These are phyloP conservation scores for Tautogolabrus adspersus DNA, from an alignment of 2,113 vertebrate genomes.

Conservation along the genomic window DNA sequence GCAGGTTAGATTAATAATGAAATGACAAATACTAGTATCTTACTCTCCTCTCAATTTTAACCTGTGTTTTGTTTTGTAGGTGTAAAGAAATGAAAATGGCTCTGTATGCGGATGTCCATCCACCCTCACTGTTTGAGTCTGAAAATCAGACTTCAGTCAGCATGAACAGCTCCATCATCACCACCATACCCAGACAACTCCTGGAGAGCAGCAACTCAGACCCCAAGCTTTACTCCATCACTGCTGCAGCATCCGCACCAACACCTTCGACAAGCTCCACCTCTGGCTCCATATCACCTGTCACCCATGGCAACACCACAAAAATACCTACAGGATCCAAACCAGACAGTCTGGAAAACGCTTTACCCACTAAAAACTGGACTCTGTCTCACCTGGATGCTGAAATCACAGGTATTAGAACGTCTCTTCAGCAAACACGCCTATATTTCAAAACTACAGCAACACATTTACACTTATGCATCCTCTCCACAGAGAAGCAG, in stretches of 20 bases:
- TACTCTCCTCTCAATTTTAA: too few relatives aligned
- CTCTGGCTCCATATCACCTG: background rate
- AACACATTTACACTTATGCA: background rate
- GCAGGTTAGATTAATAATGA: too few relatives aligned
- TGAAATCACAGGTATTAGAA: slow-evolving; percentile 53
- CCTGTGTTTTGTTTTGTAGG: slow-evolving; percentile 57
- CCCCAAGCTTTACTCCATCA: slow-evolving; percentile 10
- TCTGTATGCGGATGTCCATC: slow-evolving; percentile 72
- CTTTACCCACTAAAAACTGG: background rate
- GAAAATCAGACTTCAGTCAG: slow-evolving; percentile 4
- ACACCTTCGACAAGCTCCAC: background rate
- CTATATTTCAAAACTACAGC: background rate
- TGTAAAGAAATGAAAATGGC: slow-evolving; percentile 74
- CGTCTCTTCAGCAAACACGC: background rate
- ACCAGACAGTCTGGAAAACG: background rate
- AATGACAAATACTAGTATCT: too few relatives aligned
- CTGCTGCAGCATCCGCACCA: background rate
- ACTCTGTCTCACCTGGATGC: slow-evolving; percentile 5
- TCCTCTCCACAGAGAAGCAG: slow-evolving; percentile 57
- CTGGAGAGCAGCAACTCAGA: background rate
- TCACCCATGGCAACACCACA: background rate
- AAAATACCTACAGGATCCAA: background rate
- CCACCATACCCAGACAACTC: background rate
- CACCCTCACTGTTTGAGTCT: slow-evolving; percentile 64
- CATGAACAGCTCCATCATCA: slow-evolving; percentile 2